A percentile compares a stretch with the other conserved stretches of the same genome.
Evolutionary conservation across 2,797 vertebrate species (phyloP).

Genomic region (Cryptoblepharus egeriae): DNA sequence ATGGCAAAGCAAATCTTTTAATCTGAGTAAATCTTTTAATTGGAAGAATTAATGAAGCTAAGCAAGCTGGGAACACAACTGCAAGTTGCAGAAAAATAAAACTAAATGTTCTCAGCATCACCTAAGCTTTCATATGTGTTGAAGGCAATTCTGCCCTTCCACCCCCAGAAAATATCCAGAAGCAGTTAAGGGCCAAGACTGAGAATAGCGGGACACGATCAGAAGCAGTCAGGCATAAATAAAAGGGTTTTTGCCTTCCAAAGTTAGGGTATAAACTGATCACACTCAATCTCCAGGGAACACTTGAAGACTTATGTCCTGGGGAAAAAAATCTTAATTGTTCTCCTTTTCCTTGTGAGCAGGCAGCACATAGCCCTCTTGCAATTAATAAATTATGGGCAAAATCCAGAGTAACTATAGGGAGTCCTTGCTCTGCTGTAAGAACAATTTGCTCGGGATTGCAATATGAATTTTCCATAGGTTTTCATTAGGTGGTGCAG

Average conservation of each 20-base stretch:
- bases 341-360: too few species aligned
- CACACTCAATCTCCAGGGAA: too few species aligned
- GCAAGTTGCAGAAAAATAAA: constrained; percentile 8
- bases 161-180: neutral
- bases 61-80: constrained; percentile 37
- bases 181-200: neutral
- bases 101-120: constrained; percentile 8
- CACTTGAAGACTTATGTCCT: too few species aligned
- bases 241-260: neutral
- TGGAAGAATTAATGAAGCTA: constrained; percentile 41
- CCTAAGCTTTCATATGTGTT: neutral
- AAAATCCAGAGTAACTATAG: too few species aligned
- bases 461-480: too few species aligned
- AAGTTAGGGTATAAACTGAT: neutral
- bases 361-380: neutral
- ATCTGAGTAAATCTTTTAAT: constrained; percentile 35
- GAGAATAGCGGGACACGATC: too few species aligned
- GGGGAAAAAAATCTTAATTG: too few species aligned
- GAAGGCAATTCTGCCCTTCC: neutral
- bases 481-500: too few species aligned
- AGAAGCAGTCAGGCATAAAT: neutral
- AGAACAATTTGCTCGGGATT: too few species aligned
- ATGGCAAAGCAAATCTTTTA: neutral
- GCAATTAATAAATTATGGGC: too few species aligned
- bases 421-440: too few species aligned